Percentiles rank a stretch among this genome's conserved stretches.
Conservation (phyloP, 2,888 invertebrate genomes). For the Hylaea fasciaria region DNA sequence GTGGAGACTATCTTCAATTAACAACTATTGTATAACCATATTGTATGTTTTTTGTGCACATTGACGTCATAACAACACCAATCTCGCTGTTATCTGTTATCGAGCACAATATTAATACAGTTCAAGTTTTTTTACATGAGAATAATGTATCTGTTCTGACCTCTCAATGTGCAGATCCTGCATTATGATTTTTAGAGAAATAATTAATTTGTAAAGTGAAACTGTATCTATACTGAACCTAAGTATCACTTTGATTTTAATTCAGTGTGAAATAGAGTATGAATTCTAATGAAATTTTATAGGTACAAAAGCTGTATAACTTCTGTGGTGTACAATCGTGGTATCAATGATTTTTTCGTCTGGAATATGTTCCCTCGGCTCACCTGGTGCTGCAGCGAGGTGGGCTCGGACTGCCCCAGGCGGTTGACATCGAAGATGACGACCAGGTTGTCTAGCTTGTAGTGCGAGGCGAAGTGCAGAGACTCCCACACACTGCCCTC, state of each 20-base stretch:
- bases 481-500: constrained; percentile 99
- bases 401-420: constrained; percentile 98
- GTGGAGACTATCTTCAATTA: no score
- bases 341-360: no score
- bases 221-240: no score
- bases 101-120: constrained; percentile 33
- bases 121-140: constrained; percentile 50
- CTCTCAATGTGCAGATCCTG: background rate
- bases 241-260: no score
- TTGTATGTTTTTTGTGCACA: background rate
- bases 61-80: background rate
- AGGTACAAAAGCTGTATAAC: no score
- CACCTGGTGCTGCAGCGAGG: constrained; percentile 95
- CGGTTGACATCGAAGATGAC: constrained; percentile 99
- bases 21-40: no score
- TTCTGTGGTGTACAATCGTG: no score
- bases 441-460: constrained; percentile 98
- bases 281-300: no score
- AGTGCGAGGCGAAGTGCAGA: constrained; percentile 96
- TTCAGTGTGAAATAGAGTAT: no score
- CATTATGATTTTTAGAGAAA: no score
- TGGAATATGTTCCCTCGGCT: no score
- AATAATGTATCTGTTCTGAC: constrained; percentile 26
- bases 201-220: no score
- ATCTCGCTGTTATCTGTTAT: background rate